These are phyloP conservation scores for Columba livia DNA, from an alignment of 2,113 vertebrate species.

Conservation along the genomic window DNA sequence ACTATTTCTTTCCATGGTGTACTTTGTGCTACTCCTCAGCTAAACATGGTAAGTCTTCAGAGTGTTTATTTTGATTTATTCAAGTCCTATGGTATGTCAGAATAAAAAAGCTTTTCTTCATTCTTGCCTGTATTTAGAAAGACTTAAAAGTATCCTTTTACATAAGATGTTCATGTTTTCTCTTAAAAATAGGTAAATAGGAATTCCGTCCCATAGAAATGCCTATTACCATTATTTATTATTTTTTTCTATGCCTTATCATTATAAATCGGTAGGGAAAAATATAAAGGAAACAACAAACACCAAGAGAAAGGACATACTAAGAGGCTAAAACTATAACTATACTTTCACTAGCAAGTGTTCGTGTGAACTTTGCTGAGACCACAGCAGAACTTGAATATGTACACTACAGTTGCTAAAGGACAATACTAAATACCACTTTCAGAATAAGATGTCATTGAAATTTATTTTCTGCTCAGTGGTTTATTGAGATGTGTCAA, in stretches of 20 bases:
- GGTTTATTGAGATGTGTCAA: not conserved
- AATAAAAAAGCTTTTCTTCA: not conserved
- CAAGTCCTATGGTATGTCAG: not conserved
- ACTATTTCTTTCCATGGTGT: constrained; percentile 93
- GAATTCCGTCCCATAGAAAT: not conserved
- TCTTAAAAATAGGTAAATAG: not conserved
- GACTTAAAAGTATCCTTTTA: not conserved
- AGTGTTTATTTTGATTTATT: not conserved
- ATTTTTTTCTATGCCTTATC: not conserved
- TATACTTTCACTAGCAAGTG: not conserved
- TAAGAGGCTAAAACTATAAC: not conserved
- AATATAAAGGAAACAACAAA: no score
- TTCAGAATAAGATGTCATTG: not conserved
- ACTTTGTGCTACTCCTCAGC: constrained; percentile 82
- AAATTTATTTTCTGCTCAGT: not conserved
- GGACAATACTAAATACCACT: not conserved
- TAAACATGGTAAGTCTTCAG: constrained; percentile 89
- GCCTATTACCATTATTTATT: not conserved
- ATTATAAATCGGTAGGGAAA: not conserved
- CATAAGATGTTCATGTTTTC: not conserved
- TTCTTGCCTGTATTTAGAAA: not conserved
- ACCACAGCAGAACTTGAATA: not conserved
- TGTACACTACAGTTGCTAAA: not conserved
- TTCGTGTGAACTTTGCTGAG: not conserved
- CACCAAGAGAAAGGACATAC: not conserved